Base-by-base conservation (phyloP, 2,797 vertebrate genomes). In the Rachycentron canadum region DNA sequence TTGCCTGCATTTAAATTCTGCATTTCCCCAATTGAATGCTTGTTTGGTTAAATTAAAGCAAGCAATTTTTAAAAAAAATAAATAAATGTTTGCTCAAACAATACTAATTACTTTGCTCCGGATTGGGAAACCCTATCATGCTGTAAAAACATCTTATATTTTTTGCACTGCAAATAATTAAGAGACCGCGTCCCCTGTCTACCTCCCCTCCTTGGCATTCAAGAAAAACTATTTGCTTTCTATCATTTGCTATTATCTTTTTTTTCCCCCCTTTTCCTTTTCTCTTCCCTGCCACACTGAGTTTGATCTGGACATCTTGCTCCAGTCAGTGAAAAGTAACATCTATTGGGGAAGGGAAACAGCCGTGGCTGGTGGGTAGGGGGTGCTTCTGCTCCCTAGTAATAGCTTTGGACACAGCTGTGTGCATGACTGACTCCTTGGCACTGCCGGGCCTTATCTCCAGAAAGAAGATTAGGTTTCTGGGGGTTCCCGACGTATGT, bases 371-470 rank as follows among this genome's bases (percentile, higher is more conserved):
- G 87, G 85, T 88, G 84, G 76, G 85, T 72, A 85, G 79, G 74
- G 82, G 79, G 81, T 59, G 80, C 78, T 86, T 64, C 76, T 87
- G 82, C 91, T 93, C 74, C 78, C 76, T 81, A 85, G 91, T 94
- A 94, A 94, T 93, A 90, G 90, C 89, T 91, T 94, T 90, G 90
- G 93, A 94, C 92, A 93, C 93, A 92, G 91, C 84, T 91, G 82
- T 89, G 90, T 90, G 89, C 92, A 90, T 81, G 91, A 88, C 86
- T 91, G 90, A 92, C 86, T 93, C 90, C 87, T 89, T 84, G 73
- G 81, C 89, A 89, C 81, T 86, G 88, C 68, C 71, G 76, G 79
- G 88, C 88, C 89, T 94, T 94, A 94, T 94, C 93, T 83, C 65
- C 79, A 86, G 78, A 88, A 84, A 89, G 84, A 79, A 94, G 93